phyloP scores from a whole-genome alignment of 2,888 invertebrate species.

The Spialia ferax region DNA sequence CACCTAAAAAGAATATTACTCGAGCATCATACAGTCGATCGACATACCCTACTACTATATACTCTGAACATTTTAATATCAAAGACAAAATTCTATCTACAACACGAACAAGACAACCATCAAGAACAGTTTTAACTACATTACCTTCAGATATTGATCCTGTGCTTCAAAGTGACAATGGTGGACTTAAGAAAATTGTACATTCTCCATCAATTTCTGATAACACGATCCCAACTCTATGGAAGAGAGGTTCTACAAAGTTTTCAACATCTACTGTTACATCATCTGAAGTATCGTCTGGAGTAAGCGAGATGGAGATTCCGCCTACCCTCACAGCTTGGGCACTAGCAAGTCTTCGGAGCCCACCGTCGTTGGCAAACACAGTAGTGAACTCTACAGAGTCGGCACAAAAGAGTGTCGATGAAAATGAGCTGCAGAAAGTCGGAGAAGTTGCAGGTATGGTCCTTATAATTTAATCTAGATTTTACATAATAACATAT shows the following conservation, averaged over 20 bases:
- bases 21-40: slow-evolving; percentile 56
- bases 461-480: background rate
- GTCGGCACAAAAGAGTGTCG: slow-evolving; percentile 61
- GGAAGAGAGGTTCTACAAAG: slow-evolving; percentile 83
- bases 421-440: slow-evolving; percentile 80
- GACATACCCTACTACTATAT: slow-evolving; percentile 70
- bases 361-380: slow-evolving; percentile 65
- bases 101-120: slow-evolving; percentile 54
- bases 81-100: slow-evolving; percentile 65
- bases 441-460: slow-evolving; percentile 73
- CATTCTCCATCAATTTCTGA: slow-evolving; percentile 75
- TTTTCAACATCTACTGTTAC: slow-evolving; percentile 64
- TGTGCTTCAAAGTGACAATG: slow-evolving; percentile 72
- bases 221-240: slow-evolving; percentile 78
- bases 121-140: slow-evolving; percentile 69
- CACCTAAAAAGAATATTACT: slow-evolving; percentile 70
- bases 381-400: slow-evolving; percentile 57
- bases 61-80: slow-evolving; percentile 76
- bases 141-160: slow-evolving; percentile 82
- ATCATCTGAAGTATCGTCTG: slow-evolving; percentile 60
- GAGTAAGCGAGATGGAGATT: slow-evolving; percentile 70
- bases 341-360: slow-evolving; percentile 80
- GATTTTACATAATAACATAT: too few species aligned
- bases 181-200: slow-evolving; percentile 72
- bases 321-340: slow-evolving; percentile 83